Percentiles rank a stretch among this genome's conserved stretches.
Evolutionary conservation across 2,113 vertebrate species (phyloP).

Genomic region (Myrmecophaga tridactyla): DNA sequence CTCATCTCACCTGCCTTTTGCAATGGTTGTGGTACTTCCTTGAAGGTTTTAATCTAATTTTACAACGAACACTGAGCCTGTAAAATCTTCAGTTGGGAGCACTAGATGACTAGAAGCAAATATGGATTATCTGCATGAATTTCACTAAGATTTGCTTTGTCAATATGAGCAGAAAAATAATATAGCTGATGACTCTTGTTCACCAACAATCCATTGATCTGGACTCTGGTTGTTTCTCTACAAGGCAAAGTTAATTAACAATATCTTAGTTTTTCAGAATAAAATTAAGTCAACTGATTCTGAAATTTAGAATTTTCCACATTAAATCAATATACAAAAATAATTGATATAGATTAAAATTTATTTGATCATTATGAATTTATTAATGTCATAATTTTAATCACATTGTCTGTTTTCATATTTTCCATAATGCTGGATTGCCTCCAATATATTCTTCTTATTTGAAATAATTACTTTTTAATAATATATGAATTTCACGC

Average conservation of each 20-base stretch:
- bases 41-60: constrained; percentile 28
- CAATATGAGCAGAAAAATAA: neutral
- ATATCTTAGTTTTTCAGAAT: neutral
- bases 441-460: neutral
- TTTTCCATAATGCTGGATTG: neutral
- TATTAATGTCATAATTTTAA: neutral
- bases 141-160: constrained; percentile 34
- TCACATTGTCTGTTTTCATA: neutral
- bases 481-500: neutral
- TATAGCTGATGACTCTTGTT: neutral
- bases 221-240: neutral
- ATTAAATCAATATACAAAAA: neutral
- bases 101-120: constrained; percentile 11
- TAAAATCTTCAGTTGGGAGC: constrained; percentile 35
- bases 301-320: neutral
- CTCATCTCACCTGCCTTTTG: neutral
- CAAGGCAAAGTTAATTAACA: neutral
- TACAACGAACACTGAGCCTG: neutral
- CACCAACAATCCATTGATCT: neutral
- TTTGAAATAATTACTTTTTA: neutral
- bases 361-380: neutral
- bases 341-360: neutral
- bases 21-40: neutral
- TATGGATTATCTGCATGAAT: constrained; percentile 14
- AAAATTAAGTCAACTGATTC: neutral